A percentile compares a stretch with the other conserved stretches of the same genome.
Conservation (phyloP, 2,113 vertebrate genomes). For the Brachypodius melanocephalos region DNA sequence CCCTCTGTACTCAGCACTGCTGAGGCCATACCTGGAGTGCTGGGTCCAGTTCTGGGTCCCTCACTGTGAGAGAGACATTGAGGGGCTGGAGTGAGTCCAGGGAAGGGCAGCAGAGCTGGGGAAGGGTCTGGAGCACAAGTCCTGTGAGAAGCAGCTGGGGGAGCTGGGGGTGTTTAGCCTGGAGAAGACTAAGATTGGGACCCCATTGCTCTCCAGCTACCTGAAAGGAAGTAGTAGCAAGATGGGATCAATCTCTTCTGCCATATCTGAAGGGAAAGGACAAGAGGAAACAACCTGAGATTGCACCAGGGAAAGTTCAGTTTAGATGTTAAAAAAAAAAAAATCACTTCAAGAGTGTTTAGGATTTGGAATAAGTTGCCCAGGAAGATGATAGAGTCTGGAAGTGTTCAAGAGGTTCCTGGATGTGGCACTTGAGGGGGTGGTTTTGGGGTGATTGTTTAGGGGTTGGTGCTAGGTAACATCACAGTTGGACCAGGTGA, state of each 20-base stretch:
- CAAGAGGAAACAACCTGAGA: background rate
- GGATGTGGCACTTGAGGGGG: background rate
- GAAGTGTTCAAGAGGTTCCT: background rate
- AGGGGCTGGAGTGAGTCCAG: background rate
- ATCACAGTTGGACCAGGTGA: background rate
- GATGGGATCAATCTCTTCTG: background rate
- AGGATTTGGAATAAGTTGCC: background rate
- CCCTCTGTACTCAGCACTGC: rapidly evolving
- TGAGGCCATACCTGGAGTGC: background rate
- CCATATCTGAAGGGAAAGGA: background rate
- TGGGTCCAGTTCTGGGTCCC: background rate
- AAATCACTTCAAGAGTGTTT: background rate
- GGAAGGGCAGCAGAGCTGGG: background rate
- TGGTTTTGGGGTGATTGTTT: background rate
- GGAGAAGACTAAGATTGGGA: background rate
- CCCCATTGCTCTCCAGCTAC: background rate
- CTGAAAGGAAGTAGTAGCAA: background rate
- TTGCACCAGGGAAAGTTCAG: background rate
- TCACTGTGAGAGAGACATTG: background rate
- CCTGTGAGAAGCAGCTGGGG: background rate
- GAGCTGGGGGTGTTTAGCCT: background rate
- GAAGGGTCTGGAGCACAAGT: background rate
- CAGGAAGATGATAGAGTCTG: too few species aligned
- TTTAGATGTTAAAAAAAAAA: background rate
- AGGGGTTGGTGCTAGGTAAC: background rate